Conservation (phyloP, 2,113 vertebrate species). For the Phalacrocorax carbo region DNA sequence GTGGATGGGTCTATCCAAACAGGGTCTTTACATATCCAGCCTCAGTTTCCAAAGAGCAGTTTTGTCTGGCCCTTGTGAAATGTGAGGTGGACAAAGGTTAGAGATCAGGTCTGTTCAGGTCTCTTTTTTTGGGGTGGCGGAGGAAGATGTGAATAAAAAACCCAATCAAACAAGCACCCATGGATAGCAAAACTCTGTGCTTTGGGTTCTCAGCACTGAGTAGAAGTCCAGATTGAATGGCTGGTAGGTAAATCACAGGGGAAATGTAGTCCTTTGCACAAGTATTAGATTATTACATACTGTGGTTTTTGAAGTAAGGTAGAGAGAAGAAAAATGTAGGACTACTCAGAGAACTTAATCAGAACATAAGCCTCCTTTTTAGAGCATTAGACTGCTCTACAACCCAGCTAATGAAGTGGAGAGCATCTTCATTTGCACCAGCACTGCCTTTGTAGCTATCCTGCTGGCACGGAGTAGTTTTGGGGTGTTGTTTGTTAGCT, state of each 20-base stretch:
- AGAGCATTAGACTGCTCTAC: background rate
- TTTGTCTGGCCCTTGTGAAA: background rate
- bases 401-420: background rate
- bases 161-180: background rate
- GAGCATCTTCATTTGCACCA: background rate
- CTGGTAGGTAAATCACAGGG: background rate
- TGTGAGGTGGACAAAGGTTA: background rate
- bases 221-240: background rate
- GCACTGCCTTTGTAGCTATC: background rate
- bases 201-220: background rate
- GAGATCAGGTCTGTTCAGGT: background rate
- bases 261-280: background rate
- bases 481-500: background rate
- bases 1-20: background rate
- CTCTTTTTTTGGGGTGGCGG: background rate
- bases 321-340: background rate
- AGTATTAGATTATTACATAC: background rate
- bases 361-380: background rate
- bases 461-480: background rate
- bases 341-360: background rate
- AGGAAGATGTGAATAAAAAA: background rate
- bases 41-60: background rate
- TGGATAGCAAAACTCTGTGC: background rate
- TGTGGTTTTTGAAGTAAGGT: background rate
- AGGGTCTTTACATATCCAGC: background rate